Conservation (phyloP, 1,140 invertebrate species). For the Nasonia giraulti region DNA sequence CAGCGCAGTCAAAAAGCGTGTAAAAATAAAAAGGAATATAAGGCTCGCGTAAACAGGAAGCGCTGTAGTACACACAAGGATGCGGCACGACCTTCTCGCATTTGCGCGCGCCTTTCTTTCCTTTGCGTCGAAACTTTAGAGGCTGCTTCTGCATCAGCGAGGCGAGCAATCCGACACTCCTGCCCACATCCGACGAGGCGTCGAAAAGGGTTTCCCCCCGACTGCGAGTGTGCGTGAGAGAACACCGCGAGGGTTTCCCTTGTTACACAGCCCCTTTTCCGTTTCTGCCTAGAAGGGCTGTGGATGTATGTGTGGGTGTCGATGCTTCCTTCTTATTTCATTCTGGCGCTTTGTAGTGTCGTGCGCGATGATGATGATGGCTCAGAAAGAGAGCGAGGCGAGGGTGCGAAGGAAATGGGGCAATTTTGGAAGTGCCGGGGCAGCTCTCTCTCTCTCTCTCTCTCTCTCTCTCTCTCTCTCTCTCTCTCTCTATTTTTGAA, state of each 20-base stretch:
- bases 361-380: background rate
- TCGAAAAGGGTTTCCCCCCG: conserved; percentile 30
- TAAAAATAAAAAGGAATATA: background rate
- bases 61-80: background rate
- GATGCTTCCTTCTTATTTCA: background rate
- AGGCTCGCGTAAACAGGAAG: background rate
- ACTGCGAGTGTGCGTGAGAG: background rate
- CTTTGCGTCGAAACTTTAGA: conserved; percentile 3
- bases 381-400: background rate
- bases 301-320: no score
- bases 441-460: background rate
- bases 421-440: background rate
- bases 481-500: background rate
- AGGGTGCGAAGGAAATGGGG: background rate
- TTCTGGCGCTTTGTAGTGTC: background rate
- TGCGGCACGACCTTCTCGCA: background rate
- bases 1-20: background rate
- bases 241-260: conserved; percentile 42
- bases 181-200: conserved; percentile 42
- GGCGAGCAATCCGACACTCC: conserved; percentile 34
- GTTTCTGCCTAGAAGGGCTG: background rate
- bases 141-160: background rate
- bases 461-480: background rate
- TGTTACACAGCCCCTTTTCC: background rate
- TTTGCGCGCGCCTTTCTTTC: background rate